Evolutionary conservation across 2,797 vertebrate genomes (phyloP), one percentile per base, ranked within the genome.

Genomic region (Fratercula arctica): DNA sequence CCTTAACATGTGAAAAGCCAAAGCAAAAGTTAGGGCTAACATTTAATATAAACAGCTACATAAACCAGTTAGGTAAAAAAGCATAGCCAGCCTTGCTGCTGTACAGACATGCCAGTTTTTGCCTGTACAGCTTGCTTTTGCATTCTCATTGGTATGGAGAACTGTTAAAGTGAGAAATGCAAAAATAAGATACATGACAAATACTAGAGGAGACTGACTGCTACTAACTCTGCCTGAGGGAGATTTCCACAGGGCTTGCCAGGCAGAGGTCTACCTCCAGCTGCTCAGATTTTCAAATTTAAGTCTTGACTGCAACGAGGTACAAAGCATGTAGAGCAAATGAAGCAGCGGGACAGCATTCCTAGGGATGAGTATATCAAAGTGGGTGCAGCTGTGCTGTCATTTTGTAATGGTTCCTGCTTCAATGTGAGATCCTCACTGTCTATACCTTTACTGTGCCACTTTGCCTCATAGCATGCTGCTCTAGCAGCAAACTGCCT

Each of bases 161-260:
- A 11, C 61, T 59, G 74, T 39, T 74, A 61, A 76, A 61, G 56
- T 19, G 64, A 96, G 83, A 90, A 89, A 85, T 16, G 41, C 56
- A 82, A 73, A 96, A 94, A 77, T 79, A 82, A 79, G 83, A 87
- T 64, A 75, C 46, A 68, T 70, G 77, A 29, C 45, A 89, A 95
- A 63, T 15, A 68, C 53, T 33, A 51, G 86, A 85, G 72, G 53
- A 79, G 75, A 10, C n/a, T 66, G 87, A 46, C 61, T 87, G 72
- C 75, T 92, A 6, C 4, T 10, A 72, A 48, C 85, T 86, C 87
- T 68, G 90, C 81, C 81, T 89, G 84, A 87, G 89, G 90, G 92
- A 77, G 72, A 68, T 83, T 92, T 96, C 93, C 72, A 85, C 56
- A 64, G 69, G 75, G 77, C 29, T 90, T 85, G 33, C 85, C 67